These are phyloP conservation scores for Monopterus albus DNA, from an alignment of 2,113 vertebrate species.

Conservation along the genomic window DNA sequence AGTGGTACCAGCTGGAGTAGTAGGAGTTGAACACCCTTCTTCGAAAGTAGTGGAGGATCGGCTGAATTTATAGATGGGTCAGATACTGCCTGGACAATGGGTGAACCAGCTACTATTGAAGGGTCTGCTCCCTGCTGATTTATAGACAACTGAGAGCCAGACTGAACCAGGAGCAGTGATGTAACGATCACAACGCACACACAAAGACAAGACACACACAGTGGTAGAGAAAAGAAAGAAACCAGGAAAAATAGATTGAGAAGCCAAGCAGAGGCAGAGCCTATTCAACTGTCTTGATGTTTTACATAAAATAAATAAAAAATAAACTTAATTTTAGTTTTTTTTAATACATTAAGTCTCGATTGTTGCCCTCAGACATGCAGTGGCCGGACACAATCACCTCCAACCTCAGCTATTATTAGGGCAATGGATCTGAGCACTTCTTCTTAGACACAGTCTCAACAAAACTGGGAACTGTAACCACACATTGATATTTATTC, in stretches of 20 bases:
- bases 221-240: constrained; percentile 59
- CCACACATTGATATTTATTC: too few relatives aligned
- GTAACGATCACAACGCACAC: background rate
- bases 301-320: too few relatives aligned
- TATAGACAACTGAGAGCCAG: constrained; percentile 85
- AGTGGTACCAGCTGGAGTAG: constrained; percentile 28
- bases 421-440: background rate
- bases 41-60: constrained; percentile 58
- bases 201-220: constrained; percentile 64
- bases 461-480: background rate
- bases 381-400: too few relatives aligned
- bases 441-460: background rate
- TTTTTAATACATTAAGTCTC: too few relatives aligned
- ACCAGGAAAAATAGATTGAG: constrained; percentile 61
- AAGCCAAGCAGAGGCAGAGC: background rate
- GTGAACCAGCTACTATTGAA: constrained; percentile 11
- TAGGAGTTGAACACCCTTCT: constrained; percentile 47
- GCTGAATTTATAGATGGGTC: constrained; percentile 17
- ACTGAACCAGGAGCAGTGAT: constrained; percentile 77
- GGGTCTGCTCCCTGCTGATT: constrained; percentile 75
- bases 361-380: too few relatives aligned
- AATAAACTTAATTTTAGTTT: too few relatives aligned
- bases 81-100: constrained; percentile 5
- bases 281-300: background rate
- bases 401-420: background rate